These are phyloP conservation scores for Stichopus horrens DNA, from an alignment of 53 echinoderm and acorn worm species.

Conservation along the genomic window DNA sequence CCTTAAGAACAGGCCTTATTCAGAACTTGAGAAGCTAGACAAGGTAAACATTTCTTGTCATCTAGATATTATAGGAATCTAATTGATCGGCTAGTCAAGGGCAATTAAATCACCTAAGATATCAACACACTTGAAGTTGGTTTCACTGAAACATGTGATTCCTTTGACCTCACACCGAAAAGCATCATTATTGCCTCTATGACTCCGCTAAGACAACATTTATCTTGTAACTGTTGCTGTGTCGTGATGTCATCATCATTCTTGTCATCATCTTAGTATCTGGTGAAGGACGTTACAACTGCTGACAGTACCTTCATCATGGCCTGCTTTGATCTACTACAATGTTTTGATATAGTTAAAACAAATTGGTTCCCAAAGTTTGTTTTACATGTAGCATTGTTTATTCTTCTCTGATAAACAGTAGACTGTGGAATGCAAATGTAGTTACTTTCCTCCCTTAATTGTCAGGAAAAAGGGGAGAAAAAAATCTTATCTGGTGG, in stretches of 20 bases:
- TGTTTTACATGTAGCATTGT: slow-evolving; percentile 26
- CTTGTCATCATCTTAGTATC: too few species aligned
- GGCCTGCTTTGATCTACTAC: slow-evolving; percentile 26
- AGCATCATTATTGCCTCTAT: not conserved
- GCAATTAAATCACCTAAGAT: slow-evolving; percentile 22
- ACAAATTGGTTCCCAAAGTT: slow-evolving; percentile 31
- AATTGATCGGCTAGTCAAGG: slow-evolving; percentile 29
- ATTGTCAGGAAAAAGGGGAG: not conserved
- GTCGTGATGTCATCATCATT: too few species aligned
- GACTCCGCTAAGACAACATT: not conserved
- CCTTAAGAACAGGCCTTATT: not conserved
- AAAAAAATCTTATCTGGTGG: not conserved
- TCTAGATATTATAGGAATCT: slow-evolving; percentile 9
- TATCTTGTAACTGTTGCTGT: slow-evolving; percentile 8
- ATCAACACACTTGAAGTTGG: slow-evolving; percentile 28
- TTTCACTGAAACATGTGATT: slow-evolving; percentile 3
- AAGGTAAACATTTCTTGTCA: slow-evolving; percentile 12
- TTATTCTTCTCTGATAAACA: slow-evolving; percentile 31
- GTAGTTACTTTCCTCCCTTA: not conserved
- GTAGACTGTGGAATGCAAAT: not conserved
- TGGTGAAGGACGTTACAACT: too few species aligned
- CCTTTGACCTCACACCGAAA: slow-evolving; percentile 5
- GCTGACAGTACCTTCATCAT: not conserved
- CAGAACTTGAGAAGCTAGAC: not conserved
- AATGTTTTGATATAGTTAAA: slow-evolving; percentile 30